phyloP scores from a whole-genome alignment of 1,140 invertebrate species.

The Cyphomyrmex costatus region DNA sequence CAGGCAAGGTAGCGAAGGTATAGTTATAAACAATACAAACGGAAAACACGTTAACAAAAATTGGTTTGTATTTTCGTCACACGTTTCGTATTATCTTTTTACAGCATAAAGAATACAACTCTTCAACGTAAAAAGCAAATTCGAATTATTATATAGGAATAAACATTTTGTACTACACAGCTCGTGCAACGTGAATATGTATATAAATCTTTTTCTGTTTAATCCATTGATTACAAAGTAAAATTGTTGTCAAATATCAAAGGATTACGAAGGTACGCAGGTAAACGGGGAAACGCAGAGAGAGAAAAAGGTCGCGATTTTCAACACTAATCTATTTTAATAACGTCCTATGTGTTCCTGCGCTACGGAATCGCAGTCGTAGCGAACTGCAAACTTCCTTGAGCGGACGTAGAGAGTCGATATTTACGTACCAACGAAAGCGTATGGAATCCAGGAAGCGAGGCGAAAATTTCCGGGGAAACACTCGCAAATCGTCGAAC shows the following conservation, averaged over 20 bases:
- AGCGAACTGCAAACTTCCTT: slow-evolving; percentile 63
- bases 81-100: not conserved
- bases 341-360: slow-evolving; percentile 27
- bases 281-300: not conserved
- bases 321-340: slow-evolving; percentile 55
- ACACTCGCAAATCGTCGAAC: slow-evolving; percentile 78
- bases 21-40: not conserved
- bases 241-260: slow-evolving; percentile 6
- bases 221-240: slow-evolving; percentile 14
- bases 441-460: slow-evolving; percentile 74
- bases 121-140: not conserved
- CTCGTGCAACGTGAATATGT: not conserved
- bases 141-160: not conserved
- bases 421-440: slow-evolving; percentile 75
- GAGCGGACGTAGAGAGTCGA: slow-evolving; percentile 60
- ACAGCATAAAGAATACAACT: not conserved
- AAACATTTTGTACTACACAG: not conserved
- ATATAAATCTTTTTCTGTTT: slow-evolving; percentile 1
- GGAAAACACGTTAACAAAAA: not conserved
- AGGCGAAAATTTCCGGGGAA: slow-evolving; percentile 78
- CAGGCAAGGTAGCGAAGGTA: not conserved
- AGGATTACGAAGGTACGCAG: not conserved
- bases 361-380: slow-evolving; percentile 38
- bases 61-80: slow-evolving; percentile 14
- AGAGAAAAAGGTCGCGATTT: not conserved